Conservation (phyloP, 2,797 vertebrate genomes). For the Sebastes taczanowskii region DNA sequence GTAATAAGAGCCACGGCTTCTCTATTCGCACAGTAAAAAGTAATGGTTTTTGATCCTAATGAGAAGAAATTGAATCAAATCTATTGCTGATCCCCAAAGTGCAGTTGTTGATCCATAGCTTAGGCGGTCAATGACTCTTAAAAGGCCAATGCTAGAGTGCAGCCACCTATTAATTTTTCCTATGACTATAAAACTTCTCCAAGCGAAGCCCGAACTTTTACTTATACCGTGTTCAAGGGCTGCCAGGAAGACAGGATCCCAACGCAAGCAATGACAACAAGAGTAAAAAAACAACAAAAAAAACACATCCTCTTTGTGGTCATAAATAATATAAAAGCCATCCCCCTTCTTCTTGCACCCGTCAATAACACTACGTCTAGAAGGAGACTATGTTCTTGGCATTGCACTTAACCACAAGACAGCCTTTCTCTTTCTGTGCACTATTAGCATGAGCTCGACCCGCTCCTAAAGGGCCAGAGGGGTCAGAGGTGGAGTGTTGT, state of each 20-base stretch:
- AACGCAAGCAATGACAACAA: conserved; percentile 71
- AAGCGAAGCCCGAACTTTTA: conserved; percentile 44
- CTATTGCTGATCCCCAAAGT: conserved; percentile 59
- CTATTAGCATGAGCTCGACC: conserved; percentile 71
- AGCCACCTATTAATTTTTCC: conserved; percentile 62
- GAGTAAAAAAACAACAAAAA: conserved; percentile 58
- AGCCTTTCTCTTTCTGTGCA: conserved; percentile 56
- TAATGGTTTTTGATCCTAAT: conserved; percentile 53
- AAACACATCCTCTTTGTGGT: conserved; percentile 77
- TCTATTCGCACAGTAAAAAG: conserved; percentile 39
- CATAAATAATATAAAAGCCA: conserved; percentile 85
- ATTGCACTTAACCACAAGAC: conserved; percentile 81
- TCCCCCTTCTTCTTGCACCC: conserved; percentile 70
- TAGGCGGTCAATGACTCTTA: conserved; percentile 46
- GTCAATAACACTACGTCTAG: conserved; percentile 76
- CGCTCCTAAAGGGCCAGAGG: conserved; percentile 62
- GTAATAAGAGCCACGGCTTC: conserved; percentile 38
- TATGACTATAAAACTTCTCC: conserved; percentile 64
- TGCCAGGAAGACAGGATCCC: conserved; percentile 76
- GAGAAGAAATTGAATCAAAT: conserved; percentile 56
- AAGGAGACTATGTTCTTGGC: conserved; percentile 75
- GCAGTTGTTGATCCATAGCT: conserved; percentile 52
- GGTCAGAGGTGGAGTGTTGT: conserved; percentile 70
- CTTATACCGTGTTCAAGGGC: conserved; percentile 56
- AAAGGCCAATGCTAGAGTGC: conserved; percentile 43